Conservation (phyloP, 1,140 invertebrate genomes). For the Cataglyphis hispanica region DNA sequence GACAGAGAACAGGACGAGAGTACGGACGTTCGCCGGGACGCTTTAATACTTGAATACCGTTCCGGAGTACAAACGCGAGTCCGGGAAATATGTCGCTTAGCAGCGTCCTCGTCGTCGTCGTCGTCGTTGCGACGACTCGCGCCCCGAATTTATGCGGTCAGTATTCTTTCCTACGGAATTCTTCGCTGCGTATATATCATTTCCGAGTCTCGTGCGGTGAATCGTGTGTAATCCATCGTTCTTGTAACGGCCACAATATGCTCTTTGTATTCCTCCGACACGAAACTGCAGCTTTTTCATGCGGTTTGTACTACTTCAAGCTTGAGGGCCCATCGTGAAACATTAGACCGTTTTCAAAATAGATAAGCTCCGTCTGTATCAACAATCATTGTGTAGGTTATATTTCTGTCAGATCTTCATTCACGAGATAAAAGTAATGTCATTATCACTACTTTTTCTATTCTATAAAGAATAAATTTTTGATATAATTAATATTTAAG, state of each 20-base stretch:
- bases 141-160: constrained; percentile 48
- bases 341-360: constrained; percentile 45
- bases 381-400: background rate
- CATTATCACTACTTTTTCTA: background rate
- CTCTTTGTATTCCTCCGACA: constrained; percentile 44
- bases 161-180: constrained; percentile 50
- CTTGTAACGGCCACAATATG: constrained; percentile 52
- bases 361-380: constrained; percentile 24
- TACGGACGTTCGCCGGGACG: constrained; percentile 19
- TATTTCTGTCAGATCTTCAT: constrained; percentile 4
- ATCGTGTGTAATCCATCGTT: constrained; percentile 57
- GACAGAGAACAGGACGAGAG: background rate
- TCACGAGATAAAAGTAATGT: background rate
- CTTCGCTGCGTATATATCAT: constrained; percentile 54
- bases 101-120: constrained; percentile 34
- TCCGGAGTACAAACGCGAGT: constrained; percentile 37
- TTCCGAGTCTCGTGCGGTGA: constrained; percentile 49
- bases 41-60: constrained; percentile 61
- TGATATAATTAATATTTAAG: background rate
- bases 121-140: too few relatives aligned
- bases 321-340: constrained; percentile 27
- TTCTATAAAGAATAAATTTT: background rate
- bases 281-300: constrained; percentile 54
- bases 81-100: constrained; percentile 57
- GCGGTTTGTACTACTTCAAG: constrained; percentile 45